Evolutionary conservation across 2,888 invertebrate genomes (phyloP).

Genomic region (Drosophila formosana): DNA sequence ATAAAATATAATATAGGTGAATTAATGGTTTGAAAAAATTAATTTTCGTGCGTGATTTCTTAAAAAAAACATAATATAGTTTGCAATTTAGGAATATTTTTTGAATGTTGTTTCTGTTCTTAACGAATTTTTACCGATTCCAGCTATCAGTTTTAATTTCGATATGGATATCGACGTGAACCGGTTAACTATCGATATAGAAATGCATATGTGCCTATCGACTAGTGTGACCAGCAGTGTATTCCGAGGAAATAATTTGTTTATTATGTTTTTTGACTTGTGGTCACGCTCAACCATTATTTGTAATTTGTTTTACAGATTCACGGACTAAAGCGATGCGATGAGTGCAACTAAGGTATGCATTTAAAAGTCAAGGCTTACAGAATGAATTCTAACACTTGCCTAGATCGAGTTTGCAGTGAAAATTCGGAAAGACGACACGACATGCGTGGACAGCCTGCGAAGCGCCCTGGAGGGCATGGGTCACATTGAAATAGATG

Average conservation of each 20-base stretch:
- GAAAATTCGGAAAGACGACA: constrained; percentile 87
- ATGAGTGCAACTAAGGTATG: constrained; percentile 81
- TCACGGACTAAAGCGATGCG: constrained; percentile 1
- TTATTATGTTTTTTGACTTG: neutral
- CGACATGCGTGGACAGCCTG: constrained; percentile 65
- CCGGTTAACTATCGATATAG: constrained; percentile 1
- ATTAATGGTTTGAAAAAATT: neutral
- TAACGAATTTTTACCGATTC: neutral
- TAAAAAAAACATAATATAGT: too few relatives aligned
- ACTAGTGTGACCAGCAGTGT: neutral
- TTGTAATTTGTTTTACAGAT: constrained; percentile 1
- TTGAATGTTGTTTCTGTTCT: too few relatives aligned
- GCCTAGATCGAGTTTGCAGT: constrained; percentile 89
- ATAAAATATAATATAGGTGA: constrained; percentile 46
- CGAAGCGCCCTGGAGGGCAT: constrained; percentile 85
- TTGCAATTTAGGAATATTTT: too few relatives aligned
- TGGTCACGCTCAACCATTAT: neutral
- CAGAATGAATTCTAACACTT: neutral
- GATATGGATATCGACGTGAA: neutral
- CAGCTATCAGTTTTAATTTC: neutral
- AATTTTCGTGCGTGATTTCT: too few relatives aligned
- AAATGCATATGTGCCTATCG: neutral
- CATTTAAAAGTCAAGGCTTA: neutral
- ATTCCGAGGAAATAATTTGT: neutral
- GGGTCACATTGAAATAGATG: constrained; percentile 82